Base-by-base conservation (phyloP, 1,140 invertebrate species). In the Pseudomyrmex dendroicus region DNA sequence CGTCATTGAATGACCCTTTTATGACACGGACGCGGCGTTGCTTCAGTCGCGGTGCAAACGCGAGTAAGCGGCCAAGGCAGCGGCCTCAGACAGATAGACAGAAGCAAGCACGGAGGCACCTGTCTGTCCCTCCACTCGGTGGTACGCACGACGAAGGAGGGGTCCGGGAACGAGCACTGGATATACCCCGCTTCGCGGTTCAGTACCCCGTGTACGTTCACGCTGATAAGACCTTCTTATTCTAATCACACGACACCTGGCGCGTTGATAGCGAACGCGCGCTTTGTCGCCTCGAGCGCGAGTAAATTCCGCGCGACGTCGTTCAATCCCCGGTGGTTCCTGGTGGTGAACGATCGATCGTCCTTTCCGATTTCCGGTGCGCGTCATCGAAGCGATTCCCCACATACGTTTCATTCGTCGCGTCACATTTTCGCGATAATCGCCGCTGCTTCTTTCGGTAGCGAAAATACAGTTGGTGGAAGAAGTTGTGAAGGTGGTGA, bases 121-220 rank as follows among this genome's bases (percentile, higher is more conserved):
- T 91, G 90, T 91, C 89, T 83, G 87, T 88, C 87, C 90, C 87
- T 90, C 90, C 87, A 91, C 90, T 90, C 85, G 66, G 63, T 77
- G 67, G 83, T 85, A 85, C 25, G 84, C 82, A 84, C 56, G 74
- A 74, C 48, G 35, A 63, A 90, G 88, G 89, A 85, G 88, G 89
- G 86, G 86, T 76, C 82, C 73, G 84, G 46, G 50, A 61, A 25
- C 82, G 80, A 63, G 85, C 50, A 85, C 82, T 70, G 72, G 74
- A 20, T 70, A 59, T 70, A 90, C 83, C 86, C 63, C 68, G 86
- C 59, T 73, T 73, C 73, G 73, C 84, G 85, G 90, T 92, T 92
- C 91, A 92, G 91, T 92, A 91, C 87, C 88, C 90, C 89, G 91
- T 88, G 89, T 83, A 91, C 91, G 87, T 82, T 92, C 91, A 90